Evolutionary conservation across 2,888 invertebrate genomes (phyloP).

Genomic region (Polymixis flavicincta): DNA sequence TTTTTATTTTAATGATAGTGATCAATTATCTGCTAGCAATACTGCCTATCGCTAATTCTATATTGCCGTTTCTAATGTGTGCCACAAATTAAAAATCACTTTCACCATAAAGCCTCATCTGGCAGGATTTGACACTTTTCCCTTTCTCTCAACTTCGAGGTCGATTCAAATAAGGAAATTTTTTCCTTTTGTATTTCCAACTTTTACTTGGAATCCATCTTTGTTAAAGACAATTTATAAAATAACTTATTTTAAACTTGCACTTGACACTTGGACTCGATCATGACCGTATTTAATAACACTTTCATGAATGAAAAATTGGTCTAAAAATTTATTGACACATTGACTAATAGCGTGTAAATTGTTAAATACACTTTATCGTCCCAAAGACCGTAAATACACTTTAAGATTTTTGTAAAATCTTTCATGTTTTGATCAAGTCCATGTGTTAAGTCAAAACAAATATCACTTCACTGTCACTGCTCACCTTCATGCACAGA

Average conservation of each 20-base stretch:
- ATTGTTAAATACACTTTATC: constrained; percentile 22
- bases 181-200: constrained; percentile 24
- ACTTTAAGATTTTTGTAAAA: background rate
- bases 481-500: constrained; percentile 86
- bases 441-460: constrained; percentile 38
- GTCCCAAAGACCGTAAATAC: background rate
- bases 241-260: constrained; percentile 2
- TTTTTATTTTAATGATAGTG: constrained; percentile 41
- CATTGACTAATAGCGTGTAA: background rate
- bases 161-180: constrained; percentile 40
- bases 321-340: background rate
- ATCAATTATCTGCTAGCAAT: constrained; percentile 30
- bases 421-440: constrained; percentile 20
- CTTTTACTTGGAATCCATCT: constrained; percentile 17
- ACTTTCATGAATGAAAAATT: background rate
- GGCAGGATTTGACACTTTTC: constrained; percentile 46
- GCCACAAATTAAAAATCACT: constrained; percentile 59
- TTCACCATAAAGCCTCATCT: constrained; percentile 49
- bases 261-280: constrained; percentile 44
- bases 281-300: background rate
- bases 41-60: constrained; percentile 45
- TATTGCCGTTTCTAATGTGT: constrained; percentile 53
- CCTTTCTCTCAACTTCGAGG: constrained; percentile 42
- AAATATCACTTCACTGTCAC: constrained; percentile 63
- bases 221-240: background rate